phyloP scores from a whole-genome alignment of 2,888 invertebrate genomes.

The Chrysolina americana region DNA sequence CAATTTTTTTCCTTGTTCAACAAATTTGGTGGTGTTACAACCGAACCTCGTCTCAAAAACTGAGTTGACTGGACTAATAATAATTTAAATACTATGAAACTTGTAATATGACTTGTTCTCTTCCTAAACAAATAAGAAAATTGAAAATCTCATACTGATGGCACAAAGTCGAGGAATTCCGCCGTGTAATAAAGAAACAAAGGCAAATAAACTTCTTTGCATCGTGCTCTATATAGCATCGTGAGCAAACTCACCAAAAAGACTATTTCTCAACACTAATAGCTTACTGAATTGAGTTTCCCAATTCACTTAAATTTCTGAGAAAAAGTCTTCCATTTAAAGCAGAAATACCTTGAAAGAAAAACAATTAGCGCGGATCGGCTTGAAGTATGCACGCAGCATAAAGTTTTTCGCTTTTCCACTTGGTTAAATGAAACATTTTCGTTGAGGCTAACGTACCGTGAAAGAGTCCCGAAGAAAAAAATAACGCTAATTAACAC shows the following conservation, averaged over 20 bases:
- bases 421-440: constrained; percentile 34
- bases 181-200: too few species aligned
- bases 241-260: not conserved
- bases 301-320: constrained; percentile 30
- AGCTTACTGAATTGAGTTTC: constrained; percentile 31
- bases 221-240: too few species aligned
- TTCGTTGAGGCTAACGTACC: constrained; percentile 28
- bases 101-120: too few species aligned
- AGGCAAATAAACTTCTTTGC: too few species aligned
- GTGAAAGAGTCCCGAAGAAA: constrained; percentile 23
- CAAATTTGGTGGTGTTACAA: too few species aligned
- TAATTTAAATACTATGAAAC: too few species aligned
- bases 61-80: too few species aligned
- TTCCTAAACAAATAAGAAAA: too few species aligned
- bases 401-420: constrained; percentile 33
- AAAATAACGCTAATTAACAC: constrained; percentile 37
- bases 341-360: constrained; percentile 34
- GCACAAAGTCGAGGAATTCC: too few species aligned
- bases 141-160: too few species aligned
- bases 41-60: too few species aligned
- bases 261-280: constrained; percentile 15
- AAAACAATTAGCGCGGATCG: constrained; percentile 42
- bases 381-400: constrained; percentile 28
- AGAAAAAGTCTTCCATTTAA: constrained; percentile 23
- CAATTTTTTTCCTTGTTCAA: too few species aligned